These are phyloP conservation scores for Neogobius melanostomus DNA, from an alignment of 2,113 vertebrate genomes.

Conservation along the genomic window DNA sequence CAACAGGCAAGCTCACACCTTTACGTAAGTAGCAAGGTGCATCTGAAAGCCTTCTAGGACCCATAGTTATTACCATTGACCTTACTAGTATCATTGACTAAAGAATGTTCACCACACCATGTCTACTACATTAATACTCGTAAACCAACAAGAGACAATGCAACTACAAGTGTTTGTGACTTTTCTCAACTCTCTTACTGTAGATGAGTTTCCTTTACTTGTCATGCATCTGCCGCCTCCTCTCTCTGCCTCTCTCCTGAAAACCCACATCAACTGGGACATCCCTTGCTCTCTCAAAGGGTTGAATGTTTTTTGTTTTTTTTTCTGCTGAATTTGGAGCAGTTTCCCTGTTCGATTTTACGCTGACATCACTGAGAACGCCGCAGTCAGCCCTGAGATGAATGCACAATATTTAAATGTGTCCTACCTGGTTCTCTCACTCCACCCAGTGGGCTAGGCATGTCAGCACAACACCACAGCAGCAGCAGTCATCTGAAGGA, in stretches of 20 bases:
- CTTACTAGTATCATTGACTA: background rate
- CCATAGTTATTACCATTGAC: background rate
- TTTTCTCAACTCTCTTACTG: background rate
- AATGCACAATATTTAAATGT: constrained; percentile 82
- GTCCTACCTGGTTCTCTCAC: constrained; percentile 71
- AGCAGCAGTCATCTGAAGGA: background rate
- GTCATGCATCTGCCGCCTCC: constrained; percentile 6
- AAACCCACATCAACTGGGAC: constrained; percentile 51
- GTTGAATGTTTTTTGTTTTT: too few species aligned
- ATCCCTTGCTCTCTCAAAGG: constrained; percentile 31
- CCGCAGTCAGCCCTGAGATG: constrained; percentile 83
- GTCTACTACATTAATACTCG: background rate
- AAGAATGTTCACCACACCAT: background rate
- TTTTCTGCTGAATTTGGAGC: constrained; percentile 29
- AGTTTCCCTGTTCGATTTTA: constrained; percentile 54
- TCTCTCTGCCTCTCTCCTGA: constrained; percentile 23
- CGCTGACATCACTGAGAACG: constrained; percentile 75
- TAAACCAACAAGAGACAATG: too few species aligned
- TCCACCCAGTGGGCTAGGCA: constrained; percentile 69
- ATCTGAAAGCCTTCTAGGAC: background rate
- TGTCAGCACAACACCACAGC: constrained; percentile 57
- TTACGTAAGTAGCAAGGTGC: background rate
- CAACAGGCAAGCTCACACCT: too few species aligned
- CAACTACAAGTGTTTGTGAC: too few species aligned
- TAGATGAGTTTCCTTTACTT: background rate